Evolutionary conservation across 2,888 invertebrate species (phyloP), one percentile per base, ranked within the genome.

Genomic region (Megaustenia siamemsis): DNA sequence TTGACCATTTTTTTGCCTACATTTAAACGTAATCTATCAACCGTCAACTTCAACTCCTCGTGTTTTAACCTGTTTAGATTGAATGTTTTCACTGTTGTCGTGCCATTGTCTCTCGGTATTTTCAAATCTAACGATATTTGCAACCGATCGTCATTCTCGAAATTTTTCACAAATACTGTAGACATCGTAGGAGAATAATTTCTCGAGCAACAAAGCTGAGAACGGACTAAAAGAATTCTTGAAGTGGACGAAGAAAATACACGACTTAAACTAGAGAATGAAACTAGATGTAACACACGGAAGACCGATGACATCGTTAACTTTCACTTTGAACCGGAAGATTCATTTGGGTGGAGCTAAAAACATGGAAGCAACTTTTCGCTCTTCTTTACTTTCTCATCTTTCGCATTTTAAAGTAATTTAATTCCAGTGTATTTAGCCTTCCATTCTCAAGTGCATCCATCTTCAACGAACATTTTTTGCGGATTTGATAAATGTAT

Each of bases 11-110:
- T 88, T 85, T 89, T 90, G n/a, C 85, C 66, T 24, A 92, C 88
- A 78, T 90, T 91, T 3, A 86, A 79, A 38, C 88, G 87, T 18
- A 92, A 56, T 71, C 92, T 83, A 24, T 78, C 56, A 1, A 92
- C 78, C 6, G 89, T 82, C 63, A 84, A 86, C 0, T 86, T 87
- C 0, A 91, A 76, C 40, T 86, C 86, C 86, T 92, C 92, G 10
- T 60, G 79, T 87, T 90, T 88, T 12, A 86, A 82, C 80, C 92
- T 87, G 15, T 88, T 86, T 32, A 91, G 88, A 86, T 91, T 92
- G 84, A 88, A 91, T 18, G 83, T 85, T 68, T 87, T 88, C 24
- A 45, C 28, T 18, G 66, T 28, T 12, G 49, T 60, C 43, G 24
- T 53, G 38, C 28, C 88, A 32, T 32, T 73, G 86, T 68, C 87